Evolutionary conservation across 2,888 invertebrate species (phyloP), one percentile per base, ranked within the genome.

Genomic region (Acrocyrtus sp.): DNA sequence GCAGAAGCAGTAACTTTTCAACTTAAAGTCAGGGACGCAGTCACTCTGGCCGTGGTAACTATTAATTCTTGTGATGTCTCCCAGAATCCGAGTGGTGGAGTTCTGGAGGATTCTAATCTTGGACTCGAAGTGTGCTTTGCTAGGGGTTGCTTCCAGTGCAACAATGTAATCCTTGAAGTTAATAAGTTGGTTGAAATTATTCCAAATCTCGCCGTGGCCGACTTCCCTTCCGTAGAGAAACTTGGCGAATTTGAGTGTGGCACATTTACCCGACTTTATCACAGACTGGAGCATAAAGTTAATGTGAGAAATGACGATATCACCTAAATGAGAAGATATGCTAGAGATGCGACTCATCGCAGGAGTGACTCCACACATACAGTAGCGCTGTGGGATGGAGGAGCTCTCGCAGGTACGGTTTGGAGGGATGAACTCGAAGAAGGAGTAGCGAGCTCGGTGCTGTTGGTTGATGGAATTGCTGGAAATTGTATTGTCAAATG

Each of bases 321-420:
- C 74, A 3, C 78, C 78, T 12, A 80, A 63, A 12, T 75, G 63
- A 4, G 58, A 43, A 0, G 80, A 77, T 15, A 78, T 21, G 5
- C 56, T 19, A 2, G 78, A 74, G 10, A 57, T 51, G 48, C 29
- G 43, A 21, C 66, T 68, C 24, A 76, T 47, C 1, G 45, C 43
- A 0, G 78, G 78, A n/a, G 76, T 73, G 6, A 80, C 80, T 0
- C 81, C 81, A 54, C 81, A 81, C 73, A 79, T 78, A 51, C 81
- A 81, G 50, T 78, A 80, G 22, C 73, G 26, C 63, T 78, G 74
- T 1, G 81, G 78, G 43, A 81, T 79, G 1, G 60, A 54, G n/a
- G 77, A 66, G 43, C 63, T 74, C 47, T 81, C 80, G 53, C 81
- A 81, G 51, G 77, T 81, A 34, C 81, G 73, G 65, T 79, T 79